These are phyloP conservation scores for Cydia fagiglandana DNA, from an alignment of 1,140 invertebrate species.

Conservation along the genomic window DNA sequence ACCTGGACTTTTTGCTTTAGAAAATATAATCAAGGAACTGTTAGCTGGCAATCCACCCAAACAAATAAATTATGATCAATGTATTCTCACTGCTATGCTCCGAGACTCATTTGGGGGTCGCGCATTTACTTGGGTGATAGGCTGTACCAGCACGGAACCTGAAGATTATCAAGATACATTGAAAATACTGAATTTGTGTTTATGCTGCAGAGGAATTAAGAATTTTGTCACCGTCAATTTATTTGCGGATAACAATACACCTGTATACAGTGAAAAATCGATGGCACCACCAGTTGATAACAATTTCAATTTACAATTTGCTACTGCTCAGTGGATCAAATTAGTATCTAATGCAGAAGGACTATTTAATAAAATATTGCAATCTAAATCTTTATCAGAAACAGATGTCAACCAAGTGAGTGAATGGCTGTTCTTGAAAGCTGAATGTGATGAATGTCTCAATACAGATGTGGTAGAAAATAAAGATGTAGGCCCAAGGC, in stretches of 20 bases:
- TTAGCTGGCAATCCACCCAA: slow-evolving; percentile 80
- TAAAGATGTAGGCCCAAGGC: slow-evolving; percentile 74
- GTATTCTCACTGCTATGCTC: slow-evolving; percentile 83
- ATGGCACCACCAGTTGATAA: slow-evolving; percentile 70
- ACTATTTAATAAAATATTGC: slow-evolving; percentile 85
- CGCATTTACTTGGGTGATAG: slow-evolving; percentile 83
- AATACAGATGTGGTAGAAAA: slow-evolving; percentile 81
- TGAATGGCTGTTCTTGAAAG: slow-evolving; percentile 90
- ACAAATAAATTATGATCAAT: slow-evolving; percentile 82
- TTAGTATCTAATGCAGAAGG: slow-evolving; percentile 90
- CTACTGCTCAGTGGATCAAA: slow-evolving; percentile 89
- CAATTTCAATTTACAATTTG: slow-evolving; percentile 87
- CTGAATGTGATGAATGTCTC: slow-evolving; percentile 91
- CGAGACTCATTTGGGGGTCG: slow-evolving; percentile 85
- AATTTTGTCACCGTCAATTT: slow-evolving; percentile 85
- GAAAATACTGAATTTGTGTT: slow-evolving; percentile 82
- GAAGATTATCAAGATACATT: slow-evolving; percentile 82
- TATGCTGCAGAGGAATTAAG: slow-evolving; percentile 81
- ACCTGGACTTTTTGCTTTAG: slow-evolving; percentile 81
- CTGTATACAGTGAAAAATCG: slow-evolving; percentile 76
- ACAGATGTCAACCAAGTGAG: slow-evolving; percentile 88
- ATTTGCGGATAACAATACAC: slow-evolving; percentile 83
- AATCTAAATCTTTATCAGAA: slow-evolving; percentile 82
- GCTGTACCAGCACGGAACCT: slow-evolving; percentile 82
- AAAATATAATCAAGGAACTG: slow-evolving; percentile 82